Evolutionary conservation across 2,797 vertebrate species (phyloP).

Genomic region (Vireo griseus): DNA sequence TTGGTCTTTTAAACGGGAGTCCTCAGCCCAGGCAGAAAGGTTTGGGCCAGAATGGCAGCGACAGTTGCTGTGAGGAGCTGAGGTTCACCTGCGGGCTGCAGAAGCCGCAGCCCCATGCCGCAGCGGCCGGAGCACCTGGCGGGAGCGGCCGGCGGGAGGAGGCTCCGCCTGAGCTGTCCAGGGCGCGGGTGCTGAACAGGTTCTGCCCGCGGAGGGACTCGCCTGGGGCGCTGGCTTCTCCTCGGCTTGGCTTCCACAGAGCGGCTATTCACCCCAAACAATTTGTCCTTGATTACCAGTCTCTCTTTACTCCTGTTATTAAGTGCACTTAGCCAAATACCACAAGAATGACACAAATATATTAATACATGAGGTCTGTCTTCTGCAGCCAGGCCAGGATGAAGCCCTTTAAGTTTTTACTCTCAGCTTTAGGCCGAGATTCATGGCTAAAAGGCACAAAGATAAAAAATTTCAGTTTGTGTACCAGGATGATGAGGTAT

Average conservation of each 20-base stretch:
- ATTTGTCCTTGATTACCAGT: fast-evolving
- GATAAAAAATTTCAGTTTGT: background rate
- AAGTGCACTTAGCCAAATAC: background rate
- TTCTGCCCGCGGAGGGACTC: fast-evolving
- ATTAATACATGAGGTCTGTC: background rate
- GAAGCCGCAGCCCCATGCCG: background rate
- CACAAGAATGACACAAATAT: background rate
- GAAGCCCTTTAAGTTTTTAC: background rate
- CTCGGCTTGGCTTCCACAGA: background rate
- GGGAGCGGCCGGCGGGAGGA: background rate
- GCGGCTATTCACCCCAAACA: fast-evolving
- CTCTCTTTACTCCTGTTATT: background rate
- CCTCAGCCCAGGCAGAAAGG: fast-evolving
- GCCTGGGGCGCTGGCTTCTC: fast-evolving
- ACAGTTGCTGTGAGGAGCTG: fast-evolving
- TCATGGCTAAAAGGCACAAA: background rate
- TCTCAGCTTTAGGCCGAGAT: background rate
- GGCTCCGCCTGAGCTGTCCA: slow-evolving; percentile 18
- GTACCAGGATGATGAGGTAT: background rate
- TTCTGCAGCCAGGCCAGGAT: background rate
- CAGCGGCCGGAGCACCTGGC: background rate
- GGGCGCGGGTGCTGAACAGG: slow-evolving; percentile 31
- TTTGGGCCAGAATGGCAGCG: fast-evolving
- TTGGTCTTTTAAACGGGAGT: fast-evolving
- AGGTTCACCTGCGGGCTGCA: fast-evolving